Conservation (phyloP, 1,140 invertebrate genomes). For the Archivesica marissinica region DNA sequence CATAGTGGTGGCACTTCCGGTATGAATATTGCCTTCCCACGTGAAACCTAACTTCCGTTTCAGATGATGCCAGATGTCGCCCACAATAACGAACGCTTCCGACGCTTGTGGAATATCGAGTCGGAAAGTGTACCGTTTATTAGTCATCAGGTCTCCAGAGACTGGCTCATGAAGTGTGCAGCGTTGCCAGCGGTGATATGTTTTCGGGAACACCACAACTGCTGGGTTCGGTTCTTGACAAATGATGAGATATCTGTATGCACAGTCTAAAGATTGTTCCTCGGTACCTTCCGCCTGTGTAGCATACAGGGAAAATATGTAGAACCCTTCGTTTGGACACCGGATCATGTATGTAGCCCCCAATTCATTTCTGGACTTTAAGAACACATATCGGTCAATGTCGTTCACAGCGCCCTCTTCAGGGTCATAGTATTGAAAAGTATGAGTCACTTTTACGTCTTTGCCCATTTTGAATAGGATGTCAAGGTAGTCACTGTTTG, state of each 20-base stretch:
- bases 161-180: slow-evolving; percentile 82
- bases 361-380: slow-evolving; percentile 76
- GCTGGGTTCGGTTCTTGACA: slow-evolving; percentile 79
- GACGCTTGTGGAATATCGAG: slow-evolving; percentile 80
- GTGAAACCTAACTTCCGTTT: slow-evolving; percentile 77
- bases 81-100: slow-evolving; percentile 80
- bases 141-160: slow-evolving; percentile 79
- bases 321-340: slow-evolving; percentile 82
- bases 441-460: slow-evolving; percentile 80
- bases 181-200: slow-evolving; percentile 80
- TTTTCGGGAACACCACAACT: slow-evolving; percentile 79
- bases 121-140: slow-evolving; percentile 78
- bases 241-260: slow-evolving; percentile 81
- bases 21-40: slow-evolving; percentile 80
- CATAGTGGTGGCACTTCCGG: slow-evolving; percentile 66
- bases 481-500: slow-evolving; percentile 76
- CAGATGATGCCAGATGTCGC: slow-evolving; percentile 79
- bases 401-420: slow-evolving; percentile 77
- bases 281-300: slow-evolving; percentile 62
- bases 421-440: slow-evolving; percentile 81
- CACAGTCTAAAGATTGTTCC: slow-evolving; percentile 79
- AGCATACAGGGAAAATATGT: slow-evolving; percentile 82
- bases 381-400: slow-evolving; percentile 81
- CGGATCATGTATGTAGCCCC: slow-evolving; percentile 79
- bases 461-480: slow-evolving; percentile 77